Percentiles rank a stretch among this genome's conserved stretches.
Conservation (phyloP, 1,140 invertebrate genomes). For the Araneus ventricosus region DNA sequence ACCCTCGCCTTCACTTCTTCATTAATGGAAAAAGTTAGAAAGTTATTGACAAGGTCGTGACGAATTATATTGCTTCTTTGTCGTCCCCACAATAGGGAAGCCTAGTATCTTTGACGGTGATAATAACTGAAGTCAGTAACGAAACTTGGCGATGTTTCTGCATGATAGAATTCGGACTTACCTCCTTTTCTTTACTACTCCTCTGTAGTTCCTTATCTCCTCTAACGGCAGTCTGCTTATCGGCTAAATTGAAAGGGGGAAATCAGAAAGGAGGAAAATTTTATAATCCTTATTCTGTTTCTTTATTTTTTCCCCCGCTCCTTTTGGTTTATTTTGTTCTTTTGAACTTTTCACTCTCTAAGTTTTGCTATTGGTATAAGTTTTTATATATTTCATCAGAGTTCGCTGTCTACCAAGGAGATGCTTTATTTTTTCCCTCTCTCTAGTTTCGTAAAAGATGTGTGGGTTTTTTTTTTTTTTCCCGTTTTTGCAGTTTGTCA, state of each 20-base stretch:
- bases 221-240: conserved; percentile 73
- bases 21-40: conserved; percentile 76
- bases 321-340: conserved; percentile 12
- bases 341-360: conserved; percentile 41
- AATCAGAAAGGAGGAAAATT: conserved; percentile 71
- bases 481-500: background rate
- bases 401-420: conserved; percentile 3
- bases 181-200: conserved; percentile 57
- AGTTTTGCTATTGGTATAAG: conserved; percentile 43
- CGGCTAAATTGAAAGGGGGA: conserved; percentile 70
- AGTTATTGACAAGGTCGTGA: conserved; percentile 75
- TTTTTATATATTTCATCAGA: conserved; percentile 63
- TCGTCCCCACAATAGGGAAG: conserved; percentile 62
- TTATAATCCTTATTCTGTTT: conserved; percentile 71
- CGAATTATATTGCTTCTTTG: conserved; percentile 75
- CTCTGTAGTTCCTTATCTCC: conserved; percentile 40
- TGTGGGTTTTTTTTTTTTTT: background rate
- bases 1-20: conserved; percentile 56
- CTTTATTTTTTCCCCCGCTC: background rate
- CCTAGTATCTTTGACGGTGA: conserved; percentile 65
- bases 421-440: background rate
- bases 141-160: conserved; percentile 64
- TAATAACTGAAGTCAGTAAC: conserved; percentile 64
- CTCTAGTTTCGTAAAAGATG: background rate
- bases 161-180: conserved; percentile 68